phyloP scores from a whole-genome alignment of 2,888 invertebrate species.

The Stenchaetothrips biformis region DNA sequence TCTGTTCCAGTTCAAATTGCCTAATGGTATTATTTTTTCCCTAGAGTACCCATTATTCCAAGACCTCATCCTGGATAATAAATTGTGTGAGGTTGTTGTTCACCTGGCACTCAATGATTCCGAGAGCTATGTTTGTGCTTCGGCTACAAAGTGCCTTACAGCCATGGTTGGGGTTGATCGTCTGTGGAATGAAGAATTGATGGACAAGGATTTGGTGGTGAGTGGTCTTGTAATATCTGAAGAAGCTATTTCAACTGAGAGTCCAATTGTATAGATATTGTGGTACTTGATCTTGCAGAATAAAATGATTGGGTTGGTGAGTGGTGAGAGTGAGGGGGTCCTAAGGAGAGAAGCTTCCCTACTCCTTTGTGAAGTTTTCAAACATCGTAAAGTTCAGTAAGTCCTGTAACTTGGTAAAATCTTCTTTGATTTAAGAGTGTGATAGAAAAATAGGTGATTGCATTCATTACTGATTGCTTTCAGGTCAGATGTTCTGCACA shows the following conservation, averaged over 20 bases:
- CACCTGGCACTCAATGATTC: constrained; percentile 62
- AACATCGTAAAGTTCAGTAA: constrained; percentile 50
- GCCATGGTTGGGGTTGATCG: constrained; percentile 60
- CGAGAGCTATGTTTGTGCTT: constrained; percentile 70
- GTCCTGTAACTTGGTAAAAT: neutral
- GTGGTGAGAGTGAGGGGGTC: constrained; percentile 68
- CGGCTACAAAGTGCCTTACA: constrained; percentile 66
- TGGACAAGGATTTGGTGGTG: constrained; percentile 60
- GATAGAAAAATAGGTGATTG: neutral
- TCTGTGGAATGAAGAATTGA: constrained; percentile 61
- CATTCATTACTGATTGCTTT: neutral
- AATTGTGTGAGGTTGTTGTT: constrained; percentile 60
- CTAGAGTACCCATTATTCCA: constrained; percentile 75
- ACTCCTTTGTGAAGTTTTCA: constrained; percentile 61
- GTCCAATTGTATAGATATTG: constrained; percentile 25
- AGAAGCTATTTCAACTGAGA: neutral
- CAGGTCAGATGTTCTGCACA: constrained; percentile 43
- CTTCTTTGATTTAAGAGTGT: neutral
- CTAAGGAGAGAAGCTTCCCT: constrained; percentile 68
- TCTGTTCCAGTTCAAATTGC: neutral
- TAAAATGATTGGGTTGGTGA: constrained; percentile 54
- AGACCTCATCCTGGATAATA: constrained; percentile 60
- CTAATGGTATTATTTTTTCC: constrained; percentile 39
- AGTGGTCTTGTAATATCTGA: constrained; percentile 35
- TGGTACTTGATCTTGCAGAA: constrained; percentile 42